Conservation (phyloP, 2,113 vertebrate species). For the Pelmatolapia mariae region DNA sequence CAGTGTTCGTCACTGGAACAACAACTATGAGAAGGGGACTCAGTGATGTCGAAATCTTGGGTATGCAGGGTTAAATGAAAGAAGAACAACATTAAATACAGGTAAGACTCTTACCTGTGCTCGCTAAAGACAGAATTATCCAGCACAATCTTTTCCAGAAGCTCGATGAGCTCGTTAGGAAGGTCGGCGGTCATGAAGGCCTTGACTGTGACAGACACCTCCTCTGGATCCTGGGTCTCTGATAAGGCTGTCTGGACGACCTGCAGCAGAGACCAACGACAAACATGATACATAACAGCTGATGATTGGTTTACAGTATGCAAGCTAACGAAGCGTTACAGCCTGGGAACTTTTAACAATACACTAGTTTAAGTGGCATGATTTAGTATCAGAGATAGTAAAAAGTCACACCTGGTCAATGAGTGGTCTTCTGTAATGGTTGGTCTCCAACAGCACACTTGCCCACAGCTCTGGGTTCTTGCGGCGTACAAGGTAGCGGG, state of each 20-base stretch:
- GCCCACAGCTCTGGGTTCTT: conserved; percentile 97
- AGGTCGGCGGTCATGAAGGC: conserved; percentile 99
- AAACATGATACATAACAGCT: neutral
- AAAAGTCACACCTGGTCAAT: conserved; percentile 86
- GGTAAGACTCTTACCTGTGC: conserved; percentile 79
- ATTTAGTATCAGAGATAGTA: neutral
- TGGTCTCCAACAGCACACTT: conserved; percentile 93
- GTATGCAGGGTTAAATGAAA: neutral
- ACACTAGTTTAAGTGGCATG: neutral
- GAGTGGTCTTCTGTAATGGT: conserved; percentile 91
- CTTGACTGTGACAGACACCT: conserved; percentile 98
- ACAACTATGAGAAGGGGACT: neutral
- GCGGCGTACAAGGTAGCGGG: conserved; percentile 93
- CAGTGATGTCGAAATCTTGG: neutral
- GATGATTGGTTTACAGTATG: neutral
- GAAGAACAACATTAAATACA: neutral
- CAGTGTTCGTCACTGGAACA: neutral
- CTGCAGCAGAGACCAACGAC: conserved; percentile 50
- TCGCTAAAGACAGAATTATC: conserved; percentile 99
- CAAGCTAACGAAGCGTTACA: neutral
- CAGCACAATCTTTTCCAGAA: conserved; percentile 97
- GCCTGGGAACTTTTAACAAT: neutral
- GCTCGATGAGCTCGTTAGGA: conserved; percentile 97
- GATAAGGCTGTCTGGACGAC: conserved; percentile 97
- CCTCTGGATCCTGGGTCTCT: conserved; percentile 98